A percentile compares a stretch with the other conserved stretches of the same genome.
phyloP scores from a whole-genome alignment of 2,888 invertebrate genomes.

The Cheilosia vulpina region DNA sequence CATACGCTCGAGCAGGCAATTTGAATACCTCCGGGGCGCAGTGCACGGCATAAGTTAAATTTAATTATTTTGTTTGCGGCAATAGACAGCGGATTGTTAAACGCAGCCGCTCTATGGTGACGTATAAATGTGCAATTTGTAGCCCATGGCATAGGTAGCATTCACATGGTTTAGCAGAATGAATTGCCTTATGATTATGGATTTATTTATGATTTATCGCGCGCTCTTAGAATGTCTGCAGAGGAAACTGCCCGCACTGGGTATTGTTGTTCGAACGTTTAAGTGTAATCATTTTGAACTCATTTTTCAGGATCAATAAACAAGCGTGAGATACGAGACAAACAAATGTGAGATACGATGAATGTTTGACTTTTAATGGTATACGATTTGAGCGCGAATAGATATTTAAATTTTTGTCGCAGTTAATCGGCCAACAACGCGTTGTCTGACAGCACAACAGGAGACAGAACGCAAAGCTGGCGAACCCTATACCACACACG shows the following conservation, averaged over 20 bases:
- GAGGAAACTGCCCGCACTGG: neutral
- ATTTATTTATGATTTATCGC: slow-evolving; percentile 48
- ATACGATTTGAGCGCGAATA: too few relatives aligned
- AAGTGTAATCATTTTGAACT: slow-evolving; percentile 2
- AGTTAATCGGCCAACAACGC: too few relatives aligned
- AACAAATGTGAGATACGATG: too few relatives aligned
- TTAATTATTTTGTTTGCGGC: slow-evolving; percentile 73
- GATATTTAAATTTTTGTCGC: too few relatives aligned
- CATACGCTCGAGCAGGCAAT: slow-evolving; percentile 24
- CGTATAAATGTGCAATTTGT: slow-evolving; percentile 64
- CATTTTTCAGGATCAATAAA: neutral
- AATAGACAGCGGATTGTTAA: slow-evolving; percentile 61
- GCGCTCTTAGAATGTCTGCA: slow-evolving; percentile 18
- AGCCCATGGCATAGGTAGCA: slow-evolving; percentile 24
- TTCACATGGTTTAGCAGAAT: slow-evolving; percentile 40
- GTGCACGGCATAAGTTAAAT: slow-evolving; percentile 62
- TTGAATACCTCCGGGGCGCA: slow-evolving; percentile 50
- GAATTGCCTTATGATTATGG: slow-evolving; percentile 51
- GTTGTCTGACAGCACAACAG: too few relatives aligned
- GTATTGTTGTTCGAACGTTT: too few relatives aligned
- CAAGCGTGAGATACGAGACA: neutral
- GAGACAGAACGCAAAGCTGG: too few relatives aligned
- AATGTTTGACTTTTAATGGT: too few relatives aligned
- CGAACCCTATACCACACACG: too few relatives aligned
- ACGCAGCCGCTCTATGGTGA: slow-evolving; percentile 51